Base-by-base conservation (phyloP, 2,888 invertebrate species). In the Cremastobaeus sp. region DNA sequence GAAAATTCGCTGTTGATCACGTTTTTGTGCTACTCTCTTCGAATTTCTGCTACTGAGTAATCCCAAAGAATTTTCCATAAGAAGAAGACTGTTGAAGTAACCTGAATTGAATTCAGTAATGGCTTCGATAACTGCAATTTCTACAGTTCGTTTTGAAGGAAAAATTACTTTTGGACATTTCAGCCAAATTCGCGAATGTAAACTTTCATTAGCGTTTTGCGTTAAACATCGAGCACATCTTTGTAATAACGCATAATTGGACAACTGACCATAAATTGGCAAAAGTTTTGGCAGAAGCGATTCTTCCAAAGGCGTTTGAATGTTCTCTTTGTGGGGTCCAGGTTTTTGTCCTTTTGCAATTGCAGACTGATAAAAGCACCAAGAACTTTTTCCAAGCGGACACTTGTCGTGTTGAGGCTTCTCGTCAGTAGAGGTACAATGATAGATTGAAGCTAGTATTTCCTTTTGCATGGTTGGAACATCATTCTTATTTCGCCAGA, bases 301-400 rank as follows among this genome's bases (percentile, higher is more conserved):
- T 2, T 1, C 4, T 14, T 9, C 28, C 45, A 45, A 28, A 14
- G 34, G 50, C 1, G 34, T 50, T 4, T 30, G 20, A 17, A 50
- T 35, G 9, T 55, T 57, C 18, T 28, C 47, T 21, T 30, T 11
- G 39, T 66, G 41, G 8, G 43, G 9, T 20, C 43, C 50, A 20
- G 41, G 39, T 25, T n/a, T 39, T n/a, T 9, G 11, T 20, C 41
- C 41, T 43, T 43, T 18, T 12, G 30, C 64, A 6, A 52, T 11
- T n/a, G 64, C 28, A 39, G 50, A 35, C 21, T 64, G 25, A 25
- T 64, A 39, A 30, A 43, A 54, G n/a, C 52, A 64, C 64, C 64
- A 52, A 3, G 64, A 52, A 11, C 17, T 12, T 9, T 3, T 32
- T 21, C 62, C 41, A 12, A 35, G 14, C 8, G 55, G 62, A 32